Conservation (phyloP, 1,140 invertebrate genomes). For the Condylostylus longicornis region DNA sequence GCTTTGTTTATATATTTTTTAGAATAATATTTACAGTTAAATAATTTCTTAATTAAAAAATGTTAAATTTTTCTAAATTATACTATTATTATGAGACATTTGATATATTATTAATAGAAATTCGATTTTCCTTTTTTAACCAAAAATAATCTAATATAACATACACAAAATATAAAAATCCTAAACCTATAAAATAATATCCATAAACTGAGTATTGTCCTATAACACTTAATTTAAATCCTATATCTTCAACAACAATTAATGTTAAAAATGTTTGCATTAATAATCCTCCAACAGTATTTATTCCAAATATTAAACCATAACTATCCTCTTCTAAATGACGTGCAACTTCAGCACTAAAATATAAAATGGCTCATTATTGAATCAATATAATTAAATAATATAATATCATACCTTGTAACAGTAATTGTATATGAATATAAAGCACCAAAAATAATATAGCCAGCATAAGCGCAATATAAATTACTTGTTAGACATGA, state of each 20-base stretch:
- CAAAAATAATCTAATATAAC: slow-evolving; percentile 14
- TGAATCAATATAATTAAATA: no score
- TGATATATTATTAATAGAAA: slow-evolving; percentile 49
- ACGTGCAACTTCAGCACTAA: slow-evolving; percentile 68
- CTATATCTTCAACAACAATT: slow-evolving; percentile 42
- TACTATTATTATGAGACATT: no score
- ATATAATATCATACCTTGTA: slow-evolving; percentile 52
- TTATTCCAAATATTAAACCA: slow-evolving; percentile 79
- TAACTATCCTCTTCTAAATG: slow-evolving; percentile 66
- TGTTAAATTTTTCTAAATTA: no score
- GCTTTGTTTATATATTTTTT: no score
- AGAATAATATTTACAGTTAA: no score
- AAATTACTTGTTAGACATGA: slow-evolving; percentile 41
- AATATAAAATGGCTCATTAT: slow-evolving; percentile 22
- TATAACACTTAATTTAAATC: slow-evolving; percentile 29
- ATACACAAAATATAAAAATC: slow-evolving; percentile 13
- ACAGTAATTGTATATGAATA: slow-evolving; percentile 75
- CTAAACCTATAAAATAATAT: slow-evolving; percentile 21
- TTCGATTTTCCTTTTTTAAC: slow-evolving; percentile 40
- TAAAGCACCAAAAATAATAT: slow-evolving; percentile 58
- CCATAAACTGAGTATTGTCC: slow-evolving; percentile 35
- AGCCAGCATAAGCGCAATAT: slow-evolving; percentile 58
- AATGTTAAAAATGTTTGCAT: slow-evolving; percentile 65
- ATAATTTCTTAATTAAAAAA: no score
- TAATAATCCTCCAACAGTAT: slow-evolving; percentile 63